These are phyloP conservation scores for Onychomys arenicola DNA, from an alignment of 2,797 vertebrate genomes.

Conservation along the genomic window DNA sequence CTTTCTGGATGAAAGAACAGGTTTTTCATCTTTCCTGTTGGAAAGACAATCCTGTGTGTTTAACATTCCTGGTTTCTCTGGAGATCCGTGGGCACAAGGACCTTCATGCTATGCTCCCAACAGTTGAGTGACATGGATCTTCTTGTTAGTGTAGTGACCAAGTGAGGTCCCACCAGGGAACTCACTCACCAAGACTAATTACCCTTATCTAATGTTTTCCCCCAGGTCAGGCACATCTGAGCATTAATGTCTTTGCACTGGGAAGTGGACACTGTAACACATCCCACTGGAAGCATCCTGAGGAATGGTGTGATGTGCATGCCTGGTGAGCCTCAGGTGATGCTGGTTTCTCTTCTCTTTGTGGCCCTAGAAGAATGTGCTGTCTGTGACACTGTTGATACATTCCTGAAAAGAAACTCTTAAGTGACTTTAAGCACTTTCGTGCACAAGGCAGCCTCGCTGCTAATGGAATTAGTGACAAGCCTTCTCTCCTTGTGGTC, in stretches of 20 bases:
- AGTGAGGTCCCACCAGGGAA: neutral
- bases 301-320: neutral
- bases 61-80: neutral
- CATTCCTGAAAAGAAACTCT: neutral
- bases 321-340: neutral
- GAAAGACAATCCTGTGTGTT: neutral
- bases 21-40: neutral
- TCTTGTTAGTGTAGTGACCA: neutral
- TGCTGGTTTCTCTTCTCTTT: neutral
- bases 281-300: neutral
- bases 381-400: neutral
- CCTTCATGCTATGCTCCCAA: neutral
- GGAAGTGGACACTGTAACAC: neutral
- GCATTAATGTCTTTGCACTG: neutral
- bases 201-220: neutral
- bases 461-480: neutral
- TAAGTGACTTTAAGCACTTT: neutral
- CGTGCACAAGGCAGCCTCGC: neutral
- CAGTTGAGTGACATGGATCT: neutral
- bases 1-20: neutral
- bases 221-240: neutral
- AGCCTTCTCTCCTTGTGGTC: accelerated
- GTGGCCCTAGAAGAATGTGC: too few relatives aligned
- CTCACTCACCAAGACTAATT: neutral
- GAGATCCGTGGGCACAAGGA: neutral